Evolutionary conservation across 2,797 vertebrate genomes (phyloP), one percentile per base, ranked within the genome.

Genomic region (Varecia variegata): DNA sequence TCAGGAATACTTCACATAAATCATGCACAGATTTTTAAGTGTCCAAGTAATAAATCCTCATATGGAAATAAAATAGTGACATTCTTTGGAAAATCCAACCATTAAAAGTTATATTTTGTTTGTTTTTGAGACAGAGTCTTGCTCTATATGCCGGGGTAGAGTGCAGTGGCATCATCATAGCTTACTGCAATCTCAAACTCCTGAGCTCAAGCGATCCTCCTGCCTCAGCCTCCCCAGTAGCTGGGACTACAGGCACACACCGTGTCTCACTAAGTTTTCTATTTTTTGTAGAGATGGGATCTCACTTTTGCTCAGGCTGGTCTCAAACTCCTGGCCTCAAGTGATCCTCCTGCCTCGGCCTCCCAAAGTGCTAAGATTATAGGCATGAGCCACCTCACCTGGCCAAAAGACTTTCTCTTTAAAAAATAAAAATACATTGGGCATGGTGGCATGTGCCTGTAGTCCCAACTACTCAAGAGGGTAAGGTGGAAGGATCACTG

Each of bases 401-500:
- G 13, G 58, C 62, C 15, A 35, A 35, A 68, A 68, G 35, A 17
- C n/a, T 54, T 56, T 56, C n/a, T 79, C 50, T 79, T 79, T 56
- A 62, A 92, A 90, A 85, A 88, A 50, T 43, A 92, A 94, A 93
- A 54, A 62, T 38, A 83, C 77, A 87, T 47, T 23, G n/a, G 50
- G 32, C 47, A 25, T 7, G 13, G 32, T 15, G 74, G 47, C n/a
- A 35, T 7, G 5, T 52, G 32, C 45, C 47, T 25, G n/a, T 52
- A 77, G 47, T 77, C 47, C 74, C n/a, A 50, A 21, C 47, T 76
- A 77, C n/a, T 15, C 21, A 4, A n/a, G 12, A 25, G 12, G 21
- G 32, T 35, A 50, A 54, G 47, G 20, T 23, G 12, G 20, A n/a
- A 54, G 74, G 6, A 52, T 54, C n/a, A n/a, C 74, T 25, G 47